Conservation (phyloP, 2,888 invertebrate species). For the Megastigmus dorsalis region DNA sequence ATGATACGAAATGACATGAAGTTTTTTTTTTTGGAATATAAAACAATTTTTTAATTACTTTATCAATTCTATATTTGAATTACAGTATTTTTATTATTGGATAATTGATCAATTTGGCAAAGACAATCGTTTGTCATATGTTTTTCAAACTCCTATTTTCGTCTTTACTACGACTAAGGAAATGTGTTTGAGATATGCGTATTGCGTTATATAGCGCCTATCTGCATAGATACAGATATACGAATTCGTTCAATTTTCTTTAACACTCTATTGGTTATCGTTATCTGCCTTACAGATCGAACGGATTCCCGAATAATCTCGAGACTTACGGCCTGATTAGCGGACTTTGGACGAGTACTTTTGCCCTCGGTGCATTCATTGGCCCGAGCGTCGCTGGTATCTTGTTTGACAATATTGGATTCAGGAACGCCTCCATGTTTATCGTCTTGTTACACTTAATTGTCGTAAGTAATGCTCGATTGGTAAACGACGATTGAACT, state of each 20-base stretch:
- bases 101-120: no score
- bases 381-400: conserved; percentile 87
- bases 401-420: conserved; percentile 84
- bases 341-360: conserved; percentile 92
- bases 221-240: no score
- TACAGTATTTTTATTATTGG: no score
- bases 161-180: no score
- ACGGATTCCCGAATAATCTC: conserved; percentile 88
- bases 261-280: not conserved
- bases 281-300: conserved; percentile 75
- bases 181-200: no score
- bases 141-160: no score
- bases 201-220: no score
- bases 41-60: no score
- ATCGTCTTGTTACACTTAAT: conserved; percentile 81
- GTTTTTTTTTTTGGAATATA: no score
- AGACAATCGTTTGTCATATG: no score
- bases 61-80: no score
- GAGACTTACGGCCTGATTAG: conserved; percentile 93
- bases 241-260: not conserved
- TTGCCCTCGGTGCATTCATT: conserved; percentile 90
- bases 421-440: conserved; percentile 82
- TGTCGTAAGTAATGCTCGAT: conserved; percentile 76
- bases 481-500: not conserved
- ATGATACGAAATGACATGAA: no score